Base-by-base conservation (phyloP, 2,888 invertebrate species). In the Glyphotaelius pellucidus region DNA sequence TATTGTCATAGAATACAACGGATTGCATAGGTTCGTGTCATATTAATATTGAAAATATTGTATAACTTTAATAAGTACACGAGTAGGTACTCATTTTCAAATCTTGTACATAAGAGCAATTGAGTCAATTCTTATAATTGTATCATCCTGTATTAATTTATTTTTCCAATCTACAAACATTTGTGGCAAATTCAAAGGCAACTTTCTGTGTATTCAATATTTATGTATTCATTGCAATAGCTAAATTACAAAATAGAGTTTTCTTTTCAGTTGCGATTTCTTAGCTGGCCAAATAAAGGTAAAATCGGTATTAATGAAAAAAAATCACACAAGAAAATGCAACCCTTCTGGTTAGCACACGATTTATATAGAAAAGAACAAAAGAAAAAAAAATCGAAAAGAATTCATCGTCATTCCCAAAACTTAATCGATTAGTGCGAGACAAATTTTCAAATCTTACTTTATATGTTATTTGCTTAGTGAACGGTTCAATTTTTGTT, bases 1-100 rank as follows among this genome's bases (percentile, higher is more conserved):
- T 95, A 95, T 95, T 95, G 95, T 95, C 95, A 93, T 93, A 93
- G 92, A 93, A 94, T 95, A 95, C 94, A 95, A 95, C 95, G 95
- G 95, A 95, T 67, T 67, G 52, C 19, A 25, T 67, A 67, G 19
- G 52, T 67, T 67, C 5, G 25, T 67, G 19, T 67, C 52, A 67
- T 67, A 67, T 67, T 67, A 67, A 67, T 19, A 91, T 87, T 89
- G 83, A 88, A 47, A 92, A 92, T 90, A 92, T 89, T 90, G 80
- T n/a, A 81, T 90, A 67, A 79, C 86, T 86, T 85, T n/a, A 42
- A 15, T 32, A 15, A 32, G n/a, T n/a, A 67, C 15, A 52, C n/a
- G 12, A n/a, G n/a, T 86, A 86, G 38, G 86, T 86, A 86, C 86
- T n/a, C 47, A 86, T 86, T 47, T 47, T n/a, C 14, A 30, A 47